Conservation (phyloP, 1,140 invertebrate species). For the Dinoponera quadriceps region DNA sequence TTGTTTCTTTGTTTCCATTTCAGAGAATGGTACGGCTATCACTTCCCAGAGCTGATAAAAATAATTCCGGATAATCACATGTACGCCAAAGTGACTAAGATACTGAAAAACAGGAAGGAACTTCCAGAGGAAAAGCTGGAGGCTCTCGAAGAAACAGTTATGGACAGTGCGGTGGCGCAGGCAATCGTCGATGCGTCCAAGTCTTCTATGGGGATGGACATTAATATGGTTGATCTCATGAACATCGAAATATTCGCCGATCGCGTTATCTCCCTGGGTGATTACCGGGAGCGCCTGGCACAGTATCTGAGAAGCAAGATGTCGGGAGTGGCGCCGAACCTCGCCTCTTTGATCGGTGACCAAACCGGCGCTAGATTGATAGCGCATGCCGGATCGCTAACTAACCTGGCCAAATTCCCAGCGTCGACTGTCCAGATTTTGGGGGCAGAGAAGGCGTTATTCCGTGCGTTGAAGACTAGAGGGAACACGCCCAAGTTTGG, state of each 20-base stretch:
- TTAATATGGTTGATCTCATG: conserved; percentile 96
- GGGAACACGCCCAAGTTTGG: conserved; percentile 99
- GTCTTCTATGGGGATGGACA: conserved; percentile 99
- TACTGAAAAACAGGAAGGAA: conserved; percentile 97
- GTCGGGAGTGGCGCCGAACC: conserved; percentile 97
- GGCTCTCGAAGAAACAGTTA: conserved; percentile 94
- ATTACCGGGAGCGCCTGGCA: conserved; percentile 95
- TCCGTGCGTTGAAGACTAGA: conserved; percentile 96
- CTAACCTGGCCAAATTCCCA: conserved; percentile 99
- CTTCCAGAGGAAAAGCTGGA: conserved; percentile 93
- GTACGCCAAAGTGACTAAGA: conserved; percentile 93
- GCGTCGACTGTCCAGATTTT: conserved; percentile 99
- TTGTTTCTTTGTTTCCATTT: conserved; percentile 75
- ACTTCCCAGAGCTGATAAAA: conserved; percentile 99
- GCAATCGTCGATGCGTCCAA: conserved; percentile 96
- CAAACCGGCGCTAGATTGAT: conserved; percentile 99
- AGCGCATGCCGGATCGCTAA: conserved; percentile 98
- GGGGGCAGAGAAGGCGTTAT: conserved; percentile 99
- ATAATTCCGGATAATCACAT: conserved; percentile 98
- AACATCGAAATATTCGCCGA: conserved; percentile 98
- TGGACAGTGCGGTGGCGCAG: conserved; percentile 96
- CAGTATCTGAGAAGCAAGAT: conserved; percentile 97
- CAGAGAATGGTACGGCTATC: conserved; percentile 97
- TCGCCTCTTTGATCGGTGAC: conserved; percentile 97
- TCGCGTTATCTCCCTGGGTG: conserved; percentile 94